Base-by-base conservation (phyloP, 2,888 invertebrate species). In the Fabriciana adippe region DNA sequence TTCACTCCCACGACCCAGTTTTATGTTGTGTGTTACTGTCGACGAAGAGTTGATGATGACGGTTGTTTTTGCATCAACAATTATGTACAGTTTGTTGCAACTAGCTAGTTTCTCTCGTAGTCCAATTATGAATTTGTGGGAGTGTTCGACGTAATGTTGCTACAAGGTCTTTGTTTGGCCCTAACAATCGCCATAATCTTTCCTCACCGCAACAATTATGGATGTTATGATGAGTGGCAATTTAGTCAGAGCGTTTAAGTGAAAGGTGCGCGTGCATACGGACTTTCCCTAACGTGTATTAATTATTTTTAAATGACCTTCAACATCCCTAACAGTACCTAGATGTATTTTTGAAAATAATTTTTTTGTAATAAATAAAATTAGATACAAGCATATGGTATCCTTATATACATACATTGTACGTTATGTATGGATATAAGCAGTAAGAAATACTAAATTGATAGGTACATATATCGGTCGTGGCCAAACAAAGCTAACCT, bases 1-100 rank as follows among this genome's bases (percentile, higher is more conserved):
- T 90, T 88, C 87, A 83, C 87, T 92, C 92, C 89, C 92, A 92
- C 92, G 92, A 87, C 88, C 89, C 84, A 90, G 82, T 90, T 92
- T 78, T 79, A 75, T 81, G 84, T 84, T 86, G 88, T 89, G 87
- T 89, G 84, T 84, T 89, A 87, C 86, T 85, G 81, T 80, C 67
- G 85, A 81, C 84, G 51, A 51, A 35, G 31, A 51, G 51, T 35
- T 61, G 86, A 85, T 88, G 88, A 88, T 89, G 89, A 84, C 84
- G 86, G 84, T 81, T 82, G 87, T 89, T 91, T 91, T 90, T 89
- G 88, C 90, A 88, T 90, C 84, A 87, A 84, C 87, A 88, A 90
- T 91, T 92, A 90, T 88, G 84, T 86, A 87, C 89, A 88, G 89
- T 89, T 88, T 83, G 83, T 83, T 83, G 83, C 79, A 81, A 67